These are phyloP conservation scores for Sceloporus tristichus DNA, from an alignment of 2,113 vertebrate species.

Conservation along the genomic window DNA sequence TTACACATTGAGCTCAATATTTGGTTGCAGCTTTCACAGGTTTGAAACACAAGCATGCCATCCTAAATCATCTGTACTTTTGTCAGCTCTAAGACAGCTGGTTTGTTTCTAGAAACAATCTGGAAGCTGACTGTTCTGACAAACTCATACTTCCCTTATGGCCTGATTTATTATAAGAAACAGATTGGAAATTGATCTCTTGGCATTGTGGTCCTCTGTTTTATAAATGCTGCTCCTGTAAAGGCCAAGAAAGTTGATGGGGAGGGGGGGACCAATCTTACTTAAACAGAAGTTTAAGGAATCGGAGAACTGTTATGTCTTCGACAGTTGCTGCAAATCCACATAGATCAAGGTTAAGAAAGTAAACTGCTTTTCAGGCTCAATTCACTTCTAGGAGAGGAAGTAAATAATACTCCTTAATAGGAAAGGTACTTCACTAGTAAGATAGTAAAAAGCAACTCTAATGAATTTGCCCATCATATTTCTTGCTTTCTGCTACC, in stretches of 20 bases:
- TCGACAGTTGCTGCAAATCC: not conserved
- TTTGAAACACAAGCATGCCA: not conserved
- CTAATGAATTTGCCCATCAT: not conserved
- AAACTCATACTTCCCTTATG: not conserved
- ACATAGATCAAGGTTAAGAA: not conserved
- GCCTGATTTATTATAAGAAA: not conserved
- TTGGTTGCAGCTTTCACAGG: not conserved
- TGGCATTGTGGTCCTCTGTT: not conserved
- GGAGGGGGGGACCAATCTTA: not conserved
- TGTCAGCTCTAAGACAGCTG: not conserved
- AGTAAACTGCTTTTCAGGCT: not conserved
- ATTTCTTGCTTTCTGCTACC: not conserved
- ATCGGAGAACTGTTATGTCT: not conserved
- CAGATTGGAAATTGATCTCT: not conserved
- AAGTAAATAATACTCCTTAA: not conserved
- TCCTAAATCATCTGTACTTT: not conserved
- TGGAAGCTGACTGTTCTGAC: not conserved
- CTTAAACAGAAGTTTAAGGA: not conserved
- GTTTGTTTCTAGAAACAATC: not conserved
- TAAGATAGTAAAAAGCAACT: not conserved
- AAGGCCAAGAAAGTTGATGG: not conserved
- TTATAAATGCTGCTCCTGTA: not conserved
- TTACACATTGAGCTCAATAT: not conserved
- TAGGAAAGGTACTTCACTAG: not conserved
- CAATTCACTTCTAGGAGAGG: not conserved